These are phyloP conservation scores for Cetoscarus ocellatus DNA, from an alignment of 2,797 vertebrate genomes.

Conservation along the genomic window DNA sequence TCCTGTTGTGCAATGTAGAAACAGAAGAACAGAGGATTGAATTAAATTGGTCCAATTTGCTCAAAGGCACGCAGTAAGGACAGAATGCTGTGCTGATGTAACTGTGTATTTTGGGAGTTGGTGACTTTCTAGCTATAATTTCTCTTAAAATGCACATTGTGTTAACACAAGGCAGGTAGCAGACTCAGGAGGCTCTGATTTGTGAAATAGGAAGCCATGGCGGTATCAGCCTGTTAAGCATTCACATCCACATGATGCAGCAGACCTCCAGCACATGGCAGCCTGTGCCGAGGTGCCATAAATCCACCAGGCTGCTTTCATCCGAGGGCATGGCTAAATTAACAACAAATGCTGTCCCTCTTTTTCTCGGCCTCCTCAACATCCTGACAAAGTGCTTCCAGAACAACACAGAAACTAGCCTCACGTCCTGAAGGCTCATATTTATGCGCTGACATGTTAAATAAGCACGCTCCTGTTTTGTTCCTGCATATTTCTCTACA, in stretches of 20 bases:
- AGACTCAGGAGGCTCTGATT: slow-evolving; percentile 11
- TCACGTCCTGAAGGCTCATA: slow-evolving; percentile 32
- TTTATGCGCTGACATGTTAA: slow-evolving; percentile 33
- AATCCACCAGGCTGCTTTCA: slow-evolving; percentile 67
- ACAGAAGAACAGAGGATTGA: too few relatives aligned
- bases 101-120: too few relatives aligned
- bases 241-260: slow-evolving; percentile 42
- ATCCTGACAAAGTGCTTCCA: slow-evolving; percentile 63
- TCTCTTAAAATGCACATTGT: background rate
- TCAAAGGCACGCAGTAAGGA: too few relatives aligned
- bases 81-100: too few relatives aligned
- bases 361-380: slow-evolving; percentile 36
- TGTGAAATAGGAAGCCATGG: slow-evolving; percentile 35
- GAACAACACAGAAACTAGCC: slow-evolving; percentile 38
- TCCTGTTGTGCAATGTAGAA: too few relatives aligned
- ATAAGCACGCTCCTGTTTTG: slow-evolving; percentile 14
- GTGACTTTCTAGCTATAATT: too few relatives aligned
- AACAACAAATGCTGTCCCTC: slow-evolving; percentile 72
- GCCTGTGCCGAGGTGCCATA: slow-evolving; percentile 58
- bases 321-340: slow-evolving; percentile 69
- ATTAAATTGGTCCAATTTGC: too few relatives aligned
- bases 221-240: slow-evolving; percentile 27
- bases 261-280: slow-evolving; percentile 64
- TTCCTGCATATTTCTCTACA: slow-evolving; percentile 16
- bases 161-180: slow-evolving; percentile 7